Evolutionary conservation across 2,113 vertebrate species (phyloP), one percentile per base, ranked within the genome.

Genomic region (Phyllopteryx taeniolatus): DNA sequence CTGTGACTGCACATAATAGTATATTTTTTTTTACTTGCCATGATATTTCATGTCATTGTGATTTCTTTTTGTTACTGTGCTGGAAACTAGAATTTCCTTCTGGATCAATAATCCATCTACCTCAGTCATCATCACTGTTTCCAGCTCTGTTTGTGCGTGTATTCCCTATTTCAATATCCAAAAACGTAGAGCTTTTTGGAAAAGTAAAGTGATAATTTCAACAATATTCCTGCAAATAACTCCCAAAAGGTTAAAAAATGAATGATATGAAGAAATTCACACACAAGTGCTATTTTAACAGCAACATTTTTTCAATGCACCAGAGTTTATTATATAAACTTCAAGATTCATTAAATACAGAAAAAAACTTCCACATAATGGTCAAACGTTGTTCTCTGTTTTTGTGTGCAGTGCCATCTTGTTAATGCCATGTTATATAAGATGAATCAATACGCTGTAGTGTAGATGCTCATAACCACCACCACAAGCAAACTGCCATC

Each of bases 351-450:
- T 31, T 19, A 17, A 51, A 56, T 22, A n/a, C 53, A 56, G 53
- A 17, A 17, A n/a, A n/a, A 6, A 54, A 3, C 2, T n/a, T 13
- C 8, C 20, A n/a, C 53, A 22, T 19, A 19, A 51, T 19, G 15
- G 5, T 39, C 17, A 27, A 57, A 39, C 33, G 17, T 39, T 62
- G 27, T 62, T 27, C n/a, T 61, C 67, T 71, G 72, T 31, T 78
- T 66, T 86, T 70, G 14, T 47, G 69, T 76, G 42, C 70, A 61
- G 62, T 61, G 74, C 77, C n/a, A 43, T 76, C 81, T 64, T 83
- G 83, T 90, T 95, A 95, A 96, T 94, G 95, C 90, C 90, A 91
- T 88, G 89, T 86, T 89, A 90, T 92, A 92, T 5, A 11, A 91
- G 94, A 94, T 93, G 90, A 96, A 94, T 93, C 93, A 87, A 93